Evolutionary conservation across 2,888 invertebrate genomes (phyloP).

Genomic region (Pheosia tremula): DNA sequence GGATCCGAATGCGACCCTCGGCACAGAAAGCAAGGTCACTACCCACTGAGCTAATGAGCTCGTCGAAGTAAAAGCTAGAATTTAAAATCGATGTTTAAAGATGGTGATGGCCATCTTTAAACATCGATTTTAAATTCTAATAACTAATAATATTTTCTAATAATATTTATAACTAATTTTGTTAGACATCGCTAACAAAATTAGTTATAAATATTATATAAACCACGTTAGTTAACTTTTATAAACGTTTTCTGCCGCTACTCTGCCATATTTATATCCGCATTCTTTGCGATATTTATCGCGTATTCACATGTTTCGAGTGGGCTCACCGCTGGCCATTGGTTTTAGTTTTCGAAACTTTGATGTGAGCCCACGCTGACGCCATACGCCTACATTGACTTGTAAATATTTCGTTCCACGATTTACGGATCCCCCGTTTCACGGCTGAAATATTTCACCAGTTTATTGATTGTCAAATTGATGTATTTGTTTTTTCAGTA

Average conservation of each 20-base stretch:
- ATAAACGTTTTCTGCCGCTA: neutral
- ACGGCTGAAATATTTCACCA: constrained; percentile 16
- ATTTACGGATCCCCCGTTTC: constrained; percentile 26
- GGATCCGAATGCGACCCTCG: no score
- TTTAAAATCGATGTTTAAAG: no score
- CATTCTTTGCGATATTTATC: constrained; percentile 13
- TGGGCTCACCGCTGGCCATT: constrained; percentile 26
- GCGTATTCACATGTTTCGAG: constrained; percentile 21
- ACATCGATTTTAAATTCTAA: no score
- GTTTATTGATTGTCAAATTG: constrained; percentile 1
- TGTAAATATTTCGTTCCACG: constrained; percentile 36
- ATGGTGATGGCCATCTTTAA: no score
- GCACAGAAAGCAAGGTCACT: no score
- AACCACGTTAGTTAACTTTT: no score
- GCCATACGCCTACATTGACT: constrained; percentile 44
- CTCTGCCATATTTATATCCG: neutral
- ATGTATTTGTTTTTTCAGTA: constrained; percentile 4
- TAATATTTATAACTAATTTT: no score
- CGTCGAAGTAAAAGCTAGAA: no score
- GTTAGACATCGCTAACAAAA: no score
- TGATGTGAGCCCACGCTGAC: constrained; percentile 51
- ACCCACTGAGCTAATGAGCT: no score
- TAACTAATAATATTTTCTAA: no score
- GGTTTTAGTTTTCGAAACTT: constrained; percentile 43
- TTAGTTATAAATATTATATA: no score